Percentiles rank a stretch among this genome's conserved stretches.
phyloP scores from a whole-genome alignment of 2,113 vertebrate genomes.

The Neotragus pygmaeus region DNA sequence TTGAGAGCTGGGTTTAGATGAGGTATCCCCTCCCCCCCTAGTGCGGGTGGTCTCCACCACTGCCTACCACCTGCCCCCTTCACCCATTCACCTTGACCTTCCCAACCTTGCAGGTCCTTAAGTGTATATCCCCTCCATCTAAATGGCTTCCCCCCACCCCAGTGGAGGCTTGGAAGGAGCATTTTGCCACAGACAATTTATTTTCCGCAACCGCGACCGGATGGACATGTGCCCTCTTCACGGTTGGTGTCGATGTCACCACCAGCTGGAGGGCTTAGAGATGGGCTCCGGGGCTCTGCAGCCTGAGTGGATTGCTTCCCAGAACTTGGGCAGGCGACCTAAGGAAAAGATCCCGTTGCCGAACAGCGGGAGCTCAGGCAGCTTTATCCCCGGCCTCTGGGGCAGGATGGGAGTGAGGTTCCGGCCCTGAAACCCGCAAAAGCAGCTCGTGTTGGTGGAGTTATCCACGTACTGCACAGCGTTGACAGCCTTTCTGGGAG shows the following conservation, averaged over 20 bases:
- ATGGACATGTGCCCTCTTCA: neutral
- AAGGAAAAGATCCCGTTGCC: conserved; percentile 40
- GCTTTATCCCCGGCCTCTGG: neutral
- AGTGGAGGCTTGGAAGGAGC: neutral
- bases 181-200: conserved; percentile 50
- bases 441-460: neutral
- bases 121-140: neutral
- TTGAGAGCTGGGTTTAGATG: neutral
- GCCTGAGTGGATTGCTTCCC: conserved; percentile 34
- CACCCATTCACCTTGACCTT: neutral
- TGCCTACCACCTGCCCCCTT: neutral
- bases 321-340: conserved; percentile 54
- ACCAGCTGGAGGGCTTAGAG: conserved; percentile 57
- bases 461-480: neutral
- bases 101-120: neutral
- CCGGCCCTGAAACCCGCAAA: fast-evolving
- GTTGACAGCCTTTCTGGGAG: fast-evolving
- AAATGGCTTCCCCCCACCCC: neutral
- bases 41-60: neutral
- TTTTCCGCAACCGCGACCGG: neutral
- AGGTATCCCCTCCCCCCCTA: neutral
- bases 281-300: neutral
- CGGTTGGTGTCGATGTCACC: neutral
- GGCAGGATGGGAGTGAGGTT: neutral
- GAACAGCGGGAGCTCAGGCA: conserved; percentile 46